phyloP scores from a whole-genome alignment of 2,888 invertebrate species.

The Syrphus vitripennis region DNA sequence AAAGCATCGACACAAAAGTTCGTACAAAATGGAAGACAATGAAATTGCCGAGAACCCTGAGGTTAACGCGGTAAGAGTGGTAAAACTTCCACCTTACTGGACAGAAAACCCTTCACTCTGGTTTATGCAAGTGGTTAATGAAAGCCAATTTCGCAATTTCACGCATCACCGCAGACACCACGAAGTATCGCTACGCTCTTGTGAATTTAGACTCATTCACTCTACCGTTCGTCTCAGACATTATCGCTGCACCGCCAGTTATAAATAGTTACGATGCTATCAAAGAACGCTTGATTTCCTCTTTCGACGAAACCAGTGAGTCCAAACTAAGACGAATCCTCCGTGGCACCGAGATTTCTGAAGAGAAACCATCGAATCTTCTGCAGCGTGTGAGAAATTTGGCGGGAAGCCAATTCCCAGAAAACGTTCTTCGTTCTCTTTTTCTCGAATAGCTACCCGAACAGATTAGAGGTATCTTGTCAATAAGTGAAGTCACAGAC shows the following conservation, averaged over 20 bases:
- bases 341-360: background rate
- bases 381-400: background rate
- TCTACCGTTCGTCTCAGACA: constrained; percentile 1
- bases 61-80: background rate
- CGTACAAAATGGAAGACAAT: background rate
- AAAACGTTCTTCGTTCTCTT: background rate
- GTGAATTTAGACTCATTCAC: background rate
- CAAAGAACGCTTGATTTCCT: background rate
- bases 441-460: constrained; percentile 1
- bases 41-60: background rate
- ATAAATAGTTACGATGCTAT: background rate
- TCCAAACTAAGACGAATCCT: background rate
- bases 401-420: background rate
- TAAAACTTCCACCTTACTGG: background rate
- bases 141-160: background rate
- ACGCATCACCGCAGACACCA: background rate
- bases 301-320: constrained; percentile 4
- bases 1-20: background rate
- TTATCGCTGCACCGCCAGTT: background rate
- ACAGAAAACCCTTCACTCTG: background rate
- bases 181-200: background rate
- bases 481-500: background rate
- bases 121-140: background rate
- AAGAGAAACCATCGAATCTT: background rate
- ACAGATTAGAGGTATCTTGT: background rate